A percentile compares a stretch with the other conserved stretches of the same genome.
Conservation (phyloP, 2,113 vertebrate genomes). For the Cryptomyrus ogoouensis region DNA sequence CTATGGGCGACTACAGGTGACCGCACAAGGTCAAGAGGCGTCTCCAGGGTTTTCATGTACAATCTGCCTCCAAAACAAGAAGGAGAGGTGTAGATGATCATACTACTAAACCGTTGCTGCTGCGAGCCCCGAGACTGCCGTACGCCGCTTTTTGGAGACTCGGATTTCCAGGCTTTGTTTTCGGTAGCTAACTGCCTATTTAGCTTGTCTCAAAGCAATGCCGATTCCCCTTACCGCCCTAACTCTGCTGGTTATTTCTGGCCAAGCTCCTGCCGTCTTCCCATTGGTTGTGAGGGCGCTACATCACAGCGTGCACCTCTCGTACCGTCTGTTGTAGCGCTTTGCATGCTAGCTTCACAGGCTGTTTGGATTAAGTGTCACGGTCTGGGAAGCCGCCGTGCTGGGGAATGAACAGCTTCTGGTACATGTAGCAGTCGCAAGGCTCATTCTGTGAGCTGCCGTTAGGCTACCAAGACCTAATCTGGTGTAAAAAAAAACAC, state of each 20-base stretch:
- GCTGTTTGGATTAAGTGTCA: constrained; percentile 6
- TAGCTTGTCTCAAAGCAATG: background rate
- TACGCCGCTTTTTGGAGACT: background rate
- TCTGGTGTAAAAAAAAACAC: background rate
- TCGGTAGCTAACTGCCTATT: background rate
- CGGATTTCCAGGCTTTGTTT: background rate
- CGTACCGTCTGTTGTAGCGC: constrained; percentile 5
- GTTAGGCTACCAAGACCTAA: background rate
- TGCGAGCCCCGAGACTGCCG: background rate
- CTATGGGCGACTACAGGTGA: background rate
- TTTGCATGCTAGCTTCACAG: background rate
- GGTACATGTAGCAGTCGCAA: background rate
- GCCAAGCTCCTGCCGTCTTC: background rate
- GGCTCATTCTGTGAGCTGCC: background rate
- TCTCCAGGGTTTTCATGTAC: background rate
- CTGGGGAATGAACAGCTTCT: background rate
- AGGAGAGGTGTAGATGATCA: background rate
- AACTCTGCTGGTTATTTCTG: background rate
- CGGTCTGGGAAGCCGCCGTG: background rate
- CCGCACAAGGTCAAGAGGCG: background rate
- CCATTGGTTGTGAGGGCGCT: background rate
- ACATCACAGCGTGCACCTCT: constrained; percentile 4
- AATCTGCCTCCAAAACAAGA: background rate
- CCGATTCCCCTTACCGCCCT: background rate
- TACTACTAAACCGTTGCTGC: background rate